phyloP scores from a whole-genome alignment of 1,140 invertebrate genomes.

The Neodiprion pinetum region DNA sequence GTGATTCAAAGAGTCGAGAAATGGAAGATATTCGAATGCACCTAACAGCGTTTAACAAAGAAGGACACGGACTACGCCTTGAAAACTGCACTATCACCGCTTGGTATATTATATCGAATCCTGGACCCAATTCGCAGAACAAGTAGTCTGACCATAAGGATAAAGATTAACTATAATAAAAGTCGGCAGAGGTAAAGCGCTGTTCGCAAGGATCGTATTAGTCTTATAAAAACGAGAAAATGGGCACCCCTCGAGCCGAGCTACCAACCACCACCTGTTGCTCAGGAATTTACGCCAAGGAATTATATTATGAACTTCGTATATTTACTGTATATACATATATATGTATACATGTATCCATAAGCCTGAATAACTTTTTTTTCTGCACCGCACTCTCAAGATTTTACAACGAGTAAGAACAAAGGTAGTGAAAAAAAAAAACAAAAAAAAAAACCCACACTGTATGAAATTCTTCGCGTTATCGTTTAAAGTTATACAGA shows the following conservation, averaged over 20 bases:
- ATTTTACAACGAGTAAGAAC: background rate
- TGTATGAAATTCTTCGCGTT: background rate
- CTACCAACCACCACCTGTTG: background rate
- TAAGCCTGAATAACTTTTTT: background rate
- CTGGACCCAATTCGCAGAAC: no score
- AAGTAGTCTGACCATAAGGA: no score
- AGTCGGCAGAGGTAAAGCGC: no score
- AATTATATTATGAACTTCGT: background rate
- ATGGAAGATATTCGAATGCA: no score
- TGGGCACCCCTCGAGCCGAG: slow-evolving; percentile 1
- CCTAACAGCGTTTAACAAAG: no score
- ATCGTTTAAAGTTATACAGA: no score
- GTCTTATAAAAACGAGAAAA: background rate
- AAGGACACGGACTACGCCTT: no score
- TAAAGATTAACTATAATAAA: no score
- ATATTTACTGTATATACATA: background rate
- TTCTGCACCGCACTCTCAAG: background rate
- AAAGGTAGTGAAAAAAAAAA: background rate
- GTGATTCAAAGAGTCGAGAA: no score
- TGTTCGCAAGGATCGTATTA: no score
- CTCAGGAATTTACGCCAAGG: background rate
- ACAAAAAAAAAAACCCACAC: background rate
- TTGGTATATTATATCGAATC: no score
- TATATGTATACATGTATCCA: background rate
- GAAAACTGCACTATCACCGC: no score